Evolutionary conservation across 2,888 invertebrate genomes (phyloP), one percentile per base, ranked within the genome.

Genomic region (Xanthia togata): DNA sequence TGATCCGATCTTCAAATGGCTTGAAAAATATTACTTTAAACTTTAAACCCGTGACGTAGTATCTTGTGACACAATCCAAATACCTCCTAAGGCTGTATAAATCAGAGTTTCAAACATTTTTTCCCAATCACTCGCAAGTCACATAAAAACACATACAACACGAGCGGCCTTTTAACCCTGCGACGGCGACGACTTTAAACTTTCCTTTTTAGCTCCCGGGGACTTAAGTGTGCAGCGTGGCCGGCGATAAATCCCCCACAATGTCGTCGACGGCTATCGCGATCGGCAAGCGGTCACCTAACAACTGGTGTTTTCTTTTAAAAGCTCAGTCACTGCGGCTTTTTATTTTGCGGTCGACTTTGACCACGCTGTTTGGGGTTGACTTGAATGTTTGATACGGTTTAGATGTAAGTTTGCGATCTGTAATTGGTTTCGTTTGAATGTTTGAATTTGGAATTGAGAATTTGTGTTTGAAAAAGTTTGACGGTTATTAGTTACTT

Each of bases 301-400:
- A 89, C 87, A 82, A 82, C 89, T 76, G 76, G 75, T 88, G 87
- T 87, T 89, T 90, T 90, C 89, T 88, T 89, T 90, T 88, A 83
- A 89, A 86, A 84, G 84, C 89, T 77, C 74, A 75, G 73, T 73
- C 70, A 76, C 68, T 80, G 76, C 44, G 81, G 82, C 73, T 89
- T 89, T 89, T 87, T 89, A 88, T 86, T 85, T 80, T 86, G 89
- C 75, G 84, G 85, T 79, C 78, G 81, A 79, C 82, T 89, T 87
- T 84, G 79, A 83, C 81, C 78, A 76, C 59, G 73, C 79, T 65
- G 82, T 79, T 85, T 85, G 55, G 76, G 80, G 79, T 76, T 76
- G 55, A 75, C 67, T 88, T 81, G 78, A 85, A 83, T 82, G 82
- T 88, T 87, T 85, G 76, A 83, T 81, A 72, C 78, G 73, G 71